Evolutionary conservation across 2,888 invertebrate species (phyloP).

Genomic region (Zootermopsis nevadensis): DNA sequence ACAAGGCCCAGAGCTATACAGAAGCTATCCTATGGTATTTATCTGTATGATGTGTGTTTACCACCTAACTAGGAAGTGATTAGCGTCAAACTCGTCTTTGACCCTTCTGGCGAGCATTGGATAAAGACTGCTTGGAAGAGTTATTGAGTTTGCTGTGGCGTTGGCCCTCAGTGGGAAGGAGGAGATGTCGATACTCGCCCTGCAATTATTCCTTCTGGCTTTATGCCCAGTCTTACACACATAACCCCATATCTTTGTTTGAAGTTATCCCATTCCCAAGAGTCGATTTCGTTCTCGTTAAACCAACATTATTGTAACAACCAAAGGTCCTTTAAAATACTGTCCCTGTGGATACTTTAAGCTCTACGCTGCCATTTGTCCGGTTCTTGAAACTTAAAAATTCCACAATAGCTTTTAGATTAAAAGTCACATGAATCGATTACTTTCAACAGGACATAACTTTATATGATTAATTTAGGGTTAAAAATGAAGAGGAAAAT

Average conservation of each 20-base stretch:
- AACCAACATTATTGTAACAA: neutral
- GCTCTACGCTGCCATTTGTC: too few species aligned
- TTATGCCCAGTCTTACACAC: neutral
- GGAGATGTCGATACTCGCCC: neutral
- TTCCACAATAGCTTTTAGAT: too few species aligned
- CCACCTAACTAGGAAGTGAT: conserved; percentile 1
- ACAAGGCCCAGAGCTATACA: neutral
- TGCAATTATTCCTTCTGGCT: conserved; percentile 15
- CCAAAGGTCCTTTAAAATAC: neutral
- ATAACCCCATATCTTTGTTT: neutral
- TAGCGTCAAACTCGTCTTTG: neutral
- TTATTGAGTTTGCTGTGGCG: neutral
- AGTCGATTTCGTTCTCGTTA: neutral
- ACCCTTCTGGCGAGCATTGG: neutral
- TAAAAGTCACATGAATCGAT: too few species aligned
- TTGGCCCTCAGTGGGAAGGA: neutral
- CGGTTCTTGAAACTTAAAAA: too few species aligned
- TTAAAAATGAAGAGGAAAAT: too few species aligned
- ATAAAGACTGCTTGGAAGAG: neutral
- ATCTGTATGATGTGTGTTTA: neutral
- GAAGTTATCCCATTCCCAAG: neutral
- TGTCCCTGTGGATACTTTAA: neutral
- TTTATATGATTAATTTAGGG: too few species aligned
- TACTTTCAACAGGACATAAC: too few species aligned
- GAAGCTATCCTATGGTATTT: neutral